Percentiles rank a stretch among this genome's conserved stretches.
These are phyloP conservation scores for Tragelaphus buxtoni DNA, from an alignment of 2,113 vertebrate species.

Conservation along the genomic window DNA sequence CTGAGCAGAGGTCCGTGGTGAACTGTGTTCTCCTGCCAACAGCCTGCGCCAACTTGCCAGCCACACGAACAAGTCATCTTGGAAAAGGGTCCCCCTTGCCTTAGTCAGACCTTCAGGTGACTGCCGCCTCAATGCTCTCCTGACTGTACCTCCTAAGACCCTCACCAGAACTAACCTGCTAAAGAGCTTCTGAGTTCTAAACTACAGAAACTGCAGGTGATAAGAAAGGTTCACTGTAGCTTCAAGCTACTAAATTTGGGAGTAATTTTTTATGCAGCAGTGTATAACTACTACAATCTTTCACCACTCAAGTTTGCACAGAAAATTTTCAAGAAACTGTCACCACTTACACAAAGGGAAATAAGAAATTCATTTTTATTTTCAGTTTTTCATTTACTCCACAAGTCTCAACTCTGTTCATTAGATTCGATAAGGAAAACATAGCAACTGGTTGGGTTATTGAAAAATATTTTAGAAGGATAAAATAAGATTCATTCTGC, in stretches of 20 bases:
- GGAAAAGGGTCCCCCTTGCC: background rate
- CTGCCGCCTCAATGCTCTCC: background rate
- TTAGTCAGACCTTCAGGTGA: background rate
- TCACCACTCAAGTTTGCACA: background rate
- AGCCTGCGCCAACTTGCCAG: background rate
- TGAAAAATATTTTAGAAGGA: background rate
- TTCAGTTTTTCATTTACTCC: background rate
- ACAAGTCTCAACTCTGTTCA: background rate
- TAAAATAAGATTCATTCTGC: background rate
- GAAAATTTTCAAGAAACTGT: slow-evolving; percentile 3
- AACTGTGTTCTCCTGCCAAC: background rate
- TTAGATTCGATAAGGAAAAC: background rate
- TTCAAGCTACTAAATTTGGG: background rate
- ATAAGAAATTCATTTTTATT: background rate
- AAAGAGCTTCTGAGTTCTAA: background rate
- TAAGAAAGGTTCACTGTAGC: background rate
- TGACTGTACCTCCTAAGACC: background rate
- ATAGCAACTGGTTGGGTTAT: background rate
- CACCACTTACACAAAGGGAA: background rate
- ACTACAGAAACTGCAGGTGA: background rate
- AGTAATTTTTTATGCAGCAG: background rate
- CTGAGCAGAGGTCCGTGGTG: background rate
- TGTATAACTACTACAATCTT: background rate
- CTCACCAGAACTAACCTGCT: background rate
- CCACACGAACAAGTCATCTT: background rate